phyloP scores from a whole-genome alignment of 2,888 invertebrate species.

The Deroplatys truncata region DNA sequence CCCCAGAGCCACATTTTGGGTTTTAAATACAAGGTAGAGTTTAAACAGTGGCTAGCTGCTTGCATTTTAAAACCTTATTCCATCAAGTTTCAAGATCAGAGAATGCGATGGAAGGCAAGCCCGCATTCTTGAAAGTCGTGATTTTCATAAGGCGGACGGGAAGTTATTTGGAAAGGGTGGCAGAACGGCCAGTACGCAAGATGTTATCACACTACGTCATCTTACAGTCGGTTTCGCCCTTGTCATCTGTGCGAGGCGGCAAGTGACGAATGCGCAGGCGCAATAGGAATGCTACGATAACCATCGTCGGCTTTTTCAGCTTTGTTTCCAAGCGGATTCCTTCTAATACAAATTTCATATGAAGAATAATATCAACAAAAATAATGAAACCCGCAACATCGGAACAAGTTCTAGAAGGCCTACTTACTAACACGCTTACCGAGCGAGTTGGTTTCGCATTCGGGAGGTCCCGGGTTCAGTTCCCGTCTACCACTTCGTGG shows the following conservation, averaged over 20 bases:
- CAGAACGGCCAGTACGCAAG: neutral
- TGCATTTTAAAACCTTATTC: no score
- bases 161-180: neutral
- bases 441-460: no score
- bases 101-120: neutral
- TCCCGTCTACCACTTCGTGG: no score
- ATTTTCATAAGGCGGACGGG: neutral
- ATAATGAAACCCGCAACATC: neutral
- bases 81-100: neutral
- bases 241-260: neutral
- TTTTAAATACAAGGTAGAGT: no score
- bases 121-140: neutral
- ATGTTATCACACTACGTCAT: neutral
- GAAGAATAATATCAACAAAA: neutral
- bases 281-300: neutral
- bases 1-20: no score
- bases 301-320: neutral
- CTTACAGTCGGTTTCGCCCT: neutral
- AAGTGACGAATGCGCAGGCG: slow-evolving; percentile 5
- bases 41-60: no score
- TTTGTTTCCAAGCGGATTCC: neutral
- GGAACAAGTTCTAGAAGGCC: neutral
- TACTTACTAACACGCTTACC: neutral
- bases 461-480: no score
- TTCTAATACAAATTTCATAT: neutral